phyloP scores from a whole-genome alignment of 2,888 invertebrate species.

The Bimastos eiseni region DNA sequence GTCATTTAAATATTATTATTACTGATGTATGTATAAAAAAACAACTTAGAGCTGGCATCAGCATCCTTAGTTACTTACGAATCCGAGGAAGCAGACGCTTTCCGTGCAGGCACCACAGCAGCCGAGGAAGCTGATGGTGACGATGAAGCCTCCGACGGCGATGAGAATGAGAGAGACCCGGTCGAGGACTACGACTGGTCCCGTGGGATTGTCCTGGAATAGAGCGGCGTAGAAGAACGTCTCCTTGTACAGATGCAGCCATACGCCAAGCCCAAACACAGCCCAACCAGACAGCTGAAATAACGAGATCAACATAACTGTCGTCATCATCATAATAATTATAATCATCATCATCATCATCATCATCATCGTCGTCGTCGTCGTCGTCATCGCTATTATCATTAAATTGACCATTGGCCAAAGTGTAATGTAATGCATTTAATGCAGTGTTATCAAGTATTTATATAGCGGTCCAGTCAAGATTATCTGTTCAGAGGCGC shows the following conservation, averaged over 20 bases:
- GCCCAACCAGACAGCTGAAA: constrained; percentile 34
- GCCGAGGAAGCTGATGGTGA: constrained; percentile 37
- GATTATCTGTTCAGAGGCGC: too few relatives aligned
- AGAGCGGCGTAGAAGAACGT: constrained; percentile 34
- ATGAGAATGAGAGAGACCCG: constrained; percentile 31
- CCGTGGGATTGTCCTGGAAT: constrained; percentile 29
- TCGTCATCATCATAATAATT: too few relatives aligned
- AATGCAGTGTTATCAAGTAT: too few relatives aligned
- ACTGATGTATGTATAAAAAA: too few relatives aligned
- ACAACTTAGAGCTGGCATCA: not conserved
- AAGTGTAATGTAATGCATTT: too few relatives aligned
- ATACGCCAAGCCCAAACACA: constrained; percentile 33
- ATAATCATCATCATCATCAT: too few relatives aligned
- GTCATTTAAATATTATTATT: too few relatives aligned
- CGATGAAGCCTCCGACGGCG: constrained; percentile 33
- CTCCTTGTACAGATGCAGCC: constrained; percentile 35
- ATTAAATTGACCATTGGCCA: too few relatives aligned
- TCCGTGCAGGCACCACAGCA: constrained; percentile 38
- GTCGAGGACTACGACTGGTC: constrained; percentile 29
- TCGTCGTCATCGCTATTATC: too few relatives aligned
- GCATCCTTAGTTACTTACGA: constrained; percentile 9
- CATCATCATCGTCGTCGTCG: too few relatives aligned
- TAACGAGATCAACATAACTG: too few relatives aligned
- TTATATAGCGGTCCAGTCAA: too few relatives aligned
- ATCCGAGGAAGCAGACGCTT: constrained; percentile 36